Base-by-base conservation (phyloP, 23 tunicate genomes). In the Aplidium turbinatum region DNA sequence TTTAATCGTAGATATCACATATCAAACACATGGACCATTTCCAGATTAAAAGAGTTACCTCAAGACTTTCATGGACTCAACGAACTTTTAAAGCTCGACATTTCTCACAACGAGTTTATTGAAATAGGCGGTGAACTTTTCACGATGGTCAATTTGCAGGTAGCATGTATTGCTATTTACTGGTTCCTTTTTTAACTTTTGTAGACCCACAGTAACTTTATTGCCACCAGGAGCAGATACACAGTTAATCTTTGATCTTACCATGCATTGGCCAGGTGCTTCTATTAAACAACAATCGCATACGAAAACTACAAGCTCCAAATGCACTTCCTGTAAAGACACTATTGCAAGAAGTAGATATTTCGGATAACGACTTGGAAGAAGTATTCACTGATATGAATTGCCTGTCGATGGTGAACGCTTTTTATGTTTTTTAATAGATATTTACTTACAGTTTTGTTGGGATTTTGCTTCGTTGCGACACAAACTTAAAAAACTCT, bases 361-460 rank as follows among this genome's bases (percentile, higher is more conserved):
- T 88, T 13, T 81, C 96, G 3, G 86, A 78, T 0, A 88, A 88
- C 66, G 57, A 76, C 28, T 66, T 88, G 65, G 83, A 76, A 7
- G 75, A 61, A 35, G 35, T 88, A 3, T 20, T 65, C 35, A 61
- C 60, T 27, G 80, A 78, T 36, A 5, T 65, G 53, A 54, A 78
- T 38, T 36, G 36, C 22, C 23, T 78, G 2, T 52, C 66, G 7
- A 13, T 36, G 60, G 82, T 76, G 25, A 61, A 50, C 32, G 38
- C 1, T 2, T 11, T n/a, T n/a, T n/a, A n/a, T n/a, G n/a, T n/a
- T n/a, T n/a, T n/a, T n/a, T n/a, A n/a, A n/a, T n/a, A n/a, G n/a
- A n/a, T n/a, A n/a, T n/a, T n/a, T n/a, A n/a, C n/a, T n/a, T n/a
- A n/a, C n/a, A n/a, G n/a, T n/a, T n/a, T n/a, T n/a, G n/a, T n/a